Base-by-base conservation (phyloP, 1,140 invertebrate genomes). In the Drosophila seguyi region DNA sequence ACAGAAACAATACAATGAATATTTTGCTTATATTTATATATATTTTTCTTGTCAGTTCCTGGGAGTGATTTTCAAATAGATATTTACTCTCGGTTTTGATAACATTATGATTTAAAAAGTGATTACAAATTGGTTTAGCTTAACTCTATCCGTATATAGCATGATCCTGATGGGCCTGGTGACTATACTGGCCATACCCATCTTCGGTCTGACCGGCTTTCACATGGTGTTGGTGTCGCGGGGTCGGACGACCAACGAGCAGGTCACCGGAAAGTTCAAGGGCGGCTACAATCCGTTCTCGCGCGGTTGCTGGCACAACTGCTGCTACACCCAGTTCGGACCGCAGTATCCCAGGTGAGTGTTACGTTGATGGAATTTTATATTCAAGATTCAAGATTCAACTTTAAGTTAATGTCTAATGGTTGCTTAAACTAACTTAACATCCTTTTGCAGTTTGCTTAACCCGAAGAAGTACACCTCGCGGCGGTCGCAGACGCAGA, bases 161-260 rank as follows among this genome's bases (percentile, higher is more conserved):
- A 97, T 99, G 93, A 95, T 97, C 66, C 95, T 99, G 87, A 98
- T 99, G 96, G 96, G 95, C 76, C 95, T 99, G 75, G 98, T 99
- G 86, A 95, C 95, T 22, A 92, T 99, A 60, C 93, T 99, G 67
- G 96, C 98, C 79, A 97, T 99, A 92, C 99, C 99, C 73, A 99
- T 99, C 78, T 96, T 98, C 93, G 99, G 99, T 79, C 94, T 99
- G 77, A 99, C 98, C 65, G 97, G 97, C 56, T 99, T 99, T 94
- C 99, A 99, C 93, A 96, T 99, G 94, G 96, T 99, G 77, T 94
- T 99, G 66, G 98, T 99, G 44, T 97, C 98, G 16, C 94, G 98
- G 85, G 99, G 99, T n/a, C 95, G 99, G 63, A 99, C 99, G n/a
- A 99, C 99, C 63, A 99, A 99, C 94, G 99, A 99, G 94, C 99